These are phyloP conservation scores for Smithornis capensis DNA, from an alignment of 2,113 vertebrate genomes.

Conservation along the genomic window DNA sequence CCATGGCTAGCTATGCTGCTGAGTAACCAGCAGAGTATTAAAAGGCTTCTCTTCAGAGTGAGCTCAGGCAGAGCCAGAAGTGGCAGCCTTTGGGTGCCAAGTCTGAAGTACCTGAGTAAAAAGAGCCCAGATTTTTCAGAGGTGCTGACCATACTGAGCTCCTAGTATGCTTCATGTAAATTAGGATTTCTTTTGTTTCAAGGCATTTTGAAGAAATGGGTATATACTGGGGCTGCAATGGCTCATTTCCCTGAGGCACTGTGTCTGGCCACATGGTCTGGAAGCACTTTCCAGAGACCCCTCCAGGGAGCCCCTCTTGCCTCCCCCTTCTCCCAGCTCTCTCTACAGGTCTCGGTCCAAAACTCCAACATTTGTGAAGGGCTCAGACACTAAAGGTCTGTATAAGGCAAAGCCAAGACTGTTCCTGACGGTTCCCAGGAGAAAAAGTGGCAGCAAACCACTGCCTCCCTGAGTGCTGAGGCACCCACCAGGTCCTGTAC, in stretches of 20 bases:
- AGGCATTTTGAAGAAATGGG: not conserved
- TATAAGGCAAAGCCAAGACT: not conserved
- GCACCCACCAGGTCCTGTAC: not conserved
- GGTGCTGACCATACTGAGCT: not conserved
- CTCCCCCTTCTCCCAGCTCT: not conserved
- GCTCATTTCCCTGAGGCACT: not conserved
- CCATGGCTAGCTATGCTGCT: not conserved
- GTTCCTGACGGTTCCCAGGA: not conserved
- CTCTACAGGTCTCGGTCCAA: rapidly evolving
- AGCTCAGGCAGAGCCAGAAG: not conserved
- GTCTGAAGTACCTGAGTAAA: not conserved
- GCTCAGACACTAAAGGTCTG: not conserved
- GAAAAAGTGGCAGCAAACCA: not conserved
- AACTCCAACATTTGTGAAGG: not conserved
- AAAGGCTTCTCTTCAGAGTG: not conserved
- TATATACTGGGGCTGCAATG: rapidly evolving
- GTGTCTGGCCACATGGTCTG: not conserved
- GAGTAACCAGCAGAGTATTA: not conserved
- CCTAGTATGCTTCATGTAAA: not conserved
- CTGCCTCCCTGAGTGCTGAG: not conserved
- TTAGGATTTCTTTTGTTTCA: not conserved
- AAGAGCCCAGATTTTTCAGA: not conserved
- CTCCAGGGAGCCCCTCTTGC: rapidly evolving
- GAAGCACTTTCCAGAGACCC: rapidly evolving
- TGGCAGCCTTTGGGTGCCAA: not conserved